A percentile compares a stretch with the other conserved stretches of the same genome.
Conservation (phyloP, 1,140 invertebrate genomes). For the Drosophila pandora region DNA sequence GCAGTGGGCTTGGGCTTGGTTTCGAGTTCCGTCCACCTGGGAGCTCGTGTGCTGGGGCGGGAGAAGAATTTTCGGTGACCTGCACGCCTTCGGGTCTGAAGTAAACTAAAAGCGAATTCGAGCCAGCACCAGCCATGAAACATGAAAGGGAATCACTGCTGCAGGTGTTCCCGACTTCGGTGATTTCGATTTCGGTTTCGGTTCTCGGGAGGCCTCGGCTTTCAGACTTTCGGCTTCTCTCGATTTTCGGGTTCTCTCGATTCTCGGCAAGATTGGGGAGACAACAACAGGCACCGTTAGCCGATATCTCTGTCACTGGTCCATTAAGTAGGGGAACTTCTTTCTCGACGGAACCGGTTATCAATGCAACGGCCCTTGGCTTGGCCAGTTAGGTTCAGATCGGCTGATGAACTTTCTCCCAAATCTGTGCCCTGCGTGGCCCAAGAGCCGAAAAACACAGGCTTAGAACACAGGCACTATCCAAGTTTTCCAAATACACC, state of each 20-base stretch:
- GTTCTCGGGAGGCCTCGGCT: conserved; percentile 2
- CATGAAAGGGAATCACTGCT: conserved; percentile 51
- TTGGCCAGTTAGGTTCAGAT: background rate
- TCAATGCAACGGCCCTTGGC: conserved; percentile 13
- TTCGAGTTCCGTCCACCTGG: conserved; percentile 25
- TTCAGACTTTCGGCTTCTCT: conserved; percentile 1
- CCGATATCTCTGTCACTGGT: background rate
- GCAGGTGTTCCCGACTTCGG: conserved; percentile 26
- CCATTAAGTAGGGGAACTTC: background rate
- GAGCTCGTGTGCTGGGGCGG: background rate
- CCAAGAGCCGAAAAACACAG: background rate
- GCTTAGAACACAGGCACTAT: background rate
- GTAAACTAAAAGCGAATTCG: conserved; percentile 71
- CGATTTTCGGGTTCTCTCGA: background rate
- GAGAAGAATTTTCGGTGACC: conserved; percentile 46
- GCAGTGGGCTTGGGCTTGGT: conserved; percentile 17
- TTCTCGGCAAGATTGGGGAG: conserved; percentile 2
- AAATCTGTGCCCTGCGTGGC: background rate
- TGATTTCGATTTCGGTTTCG: conserved; percentile 35
- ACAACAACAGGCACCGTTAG: conserved; percentile 3
- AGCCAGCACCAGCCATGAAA: conserved; percentile 57
- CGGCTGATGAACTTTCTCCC: conserved; percentile 10
- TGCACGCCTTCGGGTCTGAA: conserved; percentile 64
- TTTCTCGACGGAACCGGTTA: conserved; percentile 19
- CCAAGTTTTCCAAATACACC: background rate